These are phyloP conservation scores for Gorsachius magnificus DNA, from an alignment of 2,797 vertebrate genomes.

Conservation along the genomic window DNA sequence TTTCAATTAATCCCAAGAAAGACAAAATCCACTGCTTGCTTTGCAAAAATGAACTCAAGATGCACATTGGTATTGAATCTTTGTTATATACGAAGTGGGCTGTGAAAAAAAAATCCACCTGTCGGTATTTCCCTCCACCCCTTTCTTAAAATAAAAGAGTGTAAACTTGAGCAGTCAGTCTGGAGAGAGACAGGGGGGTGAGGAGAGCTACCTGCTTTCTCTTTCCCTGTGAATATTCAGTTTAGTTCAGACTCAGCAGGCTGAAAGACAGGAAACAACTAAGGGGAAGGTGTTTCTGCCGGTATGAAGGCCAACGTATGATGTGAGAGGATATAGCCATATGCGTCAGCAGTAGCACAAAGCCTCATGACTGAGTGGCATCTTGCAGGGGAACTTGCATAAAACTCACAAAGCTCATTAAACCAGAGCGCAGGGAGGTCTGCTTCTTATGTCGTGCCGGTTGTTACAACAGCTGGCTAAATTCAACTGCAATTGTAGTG, in stretches of 20 bases:
- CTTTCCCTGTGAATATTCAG: neutral
- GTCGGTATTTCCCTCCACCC: neutral
- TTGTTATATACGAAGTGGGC: neutral
- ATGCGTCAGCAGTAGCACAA: neutral
- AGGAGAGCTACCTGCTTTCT: neutral
- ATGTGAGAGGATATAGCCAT: neutral
- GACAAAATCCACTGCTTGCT: neutral
- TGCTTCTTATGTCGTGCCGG: neutral
- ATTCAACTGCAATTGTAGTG: constrained; percentile 23
- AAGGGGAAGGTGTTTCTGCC: neutral
- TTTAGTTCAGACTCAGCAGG: neutral
- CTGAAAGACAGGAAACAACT: neutral
- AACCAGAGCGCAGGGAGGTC: neutral
- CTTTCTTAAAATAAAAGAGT: neutral
- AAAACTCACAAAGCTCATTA: neutral
- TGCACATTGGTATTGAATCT: neutral
- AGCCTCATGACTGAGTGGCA: neutral
- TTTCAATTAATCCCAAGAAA: neutral
- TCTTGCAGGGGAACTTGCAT: neutral
- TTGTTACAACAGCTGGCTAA: constrained; percentile 53
- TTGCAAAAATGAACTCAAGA: neutral
- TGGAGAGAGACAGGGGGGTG: neutral
- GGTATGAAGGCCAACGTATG: neutral
- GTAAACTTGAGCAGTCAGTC: neutral
- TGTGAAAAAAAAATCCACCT: neutral